phyloP scores from a whole-genome alignment of 2,113 vertebrate species.

The Phalacrocorax pelagicus region DNA sequence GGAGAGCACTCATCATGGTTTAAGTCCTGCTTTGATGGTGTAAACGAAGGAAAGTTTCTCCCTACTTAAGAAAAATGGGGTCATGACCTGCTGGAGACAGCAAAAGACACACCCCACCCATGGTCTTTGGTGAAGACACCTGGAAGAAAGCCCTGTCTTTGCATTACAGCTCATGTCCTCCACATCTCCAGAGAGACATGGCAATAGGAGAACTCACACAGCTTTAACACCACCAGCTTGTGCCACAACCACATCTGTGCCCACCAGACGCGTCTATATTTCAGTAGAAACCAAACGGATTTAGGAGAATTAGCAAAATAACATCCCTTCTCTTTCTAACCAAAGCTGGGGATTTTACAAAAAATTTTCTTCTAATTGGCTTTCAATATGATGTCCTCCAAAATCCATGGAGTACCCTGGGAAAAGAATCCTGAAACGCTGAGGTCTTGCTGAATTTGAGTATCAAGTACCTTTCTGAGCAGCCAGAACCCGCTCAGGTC shows the following conservation, averaged over 20 bases:
- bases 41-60: neutral
- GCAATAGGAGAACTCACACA: fast-evolving
- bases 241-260: too few species aligned
- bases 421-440: neutral
- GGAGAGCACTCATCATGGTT: neutral
- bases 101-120: neutral
- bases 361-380: neutral
- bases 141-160: neutral
- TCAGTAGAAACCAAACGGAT: fast-evolving
- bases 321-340: neutral
- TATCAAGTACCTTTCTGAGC: fast-evolving
- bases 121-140: neutral
- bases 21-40: neutral
- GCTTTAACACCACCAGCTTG: neutral
- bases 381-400: fast-evolving
- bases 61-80: neutral
- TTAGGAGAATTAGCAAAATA: neutral
- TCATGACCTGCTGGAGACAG: neutral
- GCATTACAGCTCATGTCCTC: neutral
- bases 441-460: neutral
- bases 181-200: neutral
- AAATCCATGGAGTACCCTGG: neutral
- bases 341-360: too few species aligned
- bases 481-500: neutral
- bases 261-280: neutral